Conservation (phyloP, 1,140 invertebrate species). For the Magallana gigas region DNA sequence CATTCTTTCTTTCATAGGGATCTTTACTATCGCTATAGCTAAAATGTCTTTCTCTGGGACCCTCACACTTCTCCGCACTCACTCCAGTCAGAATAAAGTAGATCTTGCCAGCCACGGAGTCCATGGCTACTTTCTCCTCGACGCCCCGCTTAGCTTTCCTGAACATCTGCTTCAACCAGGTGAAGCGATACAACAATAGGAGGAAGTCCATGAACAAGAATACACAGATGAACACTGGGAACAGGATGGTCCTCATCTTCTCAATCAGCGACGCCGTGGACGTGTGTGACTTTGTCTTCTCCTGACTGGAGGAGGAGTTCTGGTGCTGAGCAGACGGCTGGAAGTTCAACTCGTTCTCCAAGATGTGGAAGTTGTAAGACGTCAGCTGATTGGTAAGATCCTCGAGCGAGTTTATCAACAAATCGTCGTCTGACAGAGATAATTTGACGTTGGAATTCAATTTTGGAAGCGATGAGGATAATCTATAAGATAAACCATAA, state of each 20-base stretch:
- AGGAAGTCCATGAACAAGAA: conserved; percentile 70
- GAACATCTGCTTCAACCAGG: conserved; percentile 67
- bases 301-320: background rate
- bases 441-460: background rate
- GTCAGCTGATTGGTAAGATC: background rate
- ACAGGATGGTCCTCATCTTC: conserved; percentile 55
- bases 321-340: background rate
- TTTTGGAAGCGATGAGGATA: background rate
- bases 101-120: conserved; percentile 70
- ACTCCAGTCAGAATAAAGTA: conserved; percentile 71
- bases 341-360: background rate
- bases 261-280: conserved; percentile 45
- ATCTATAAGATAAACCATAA: background rate
- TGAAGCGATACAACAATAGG: conserved; percentile 67
- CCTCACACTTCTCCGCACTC: conserved; percentile 58
- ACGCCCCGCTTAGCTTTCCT: conserved; percentile 60
- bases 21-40: conserved; percentile 55
- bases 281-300: background rate
- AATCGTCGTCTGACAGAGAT: background rate
- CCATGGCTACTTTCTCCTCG: conserved; percentile 69
- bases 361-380: conserved; percentile 1
- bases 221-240: conserved; percentile 66
- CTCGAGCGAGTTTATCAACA: background rate
- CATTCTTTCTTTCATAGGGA: conserved; percentile 59
- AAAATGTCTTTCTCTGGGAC: conserved; percentile 63